A percentile compares a stretch with the other conserved stretches of the same genome.
Evolutionary conservation across 2,113 vertebrate genomes (phyloP).

Genomic region (Dipodomys merriami): DNA sequence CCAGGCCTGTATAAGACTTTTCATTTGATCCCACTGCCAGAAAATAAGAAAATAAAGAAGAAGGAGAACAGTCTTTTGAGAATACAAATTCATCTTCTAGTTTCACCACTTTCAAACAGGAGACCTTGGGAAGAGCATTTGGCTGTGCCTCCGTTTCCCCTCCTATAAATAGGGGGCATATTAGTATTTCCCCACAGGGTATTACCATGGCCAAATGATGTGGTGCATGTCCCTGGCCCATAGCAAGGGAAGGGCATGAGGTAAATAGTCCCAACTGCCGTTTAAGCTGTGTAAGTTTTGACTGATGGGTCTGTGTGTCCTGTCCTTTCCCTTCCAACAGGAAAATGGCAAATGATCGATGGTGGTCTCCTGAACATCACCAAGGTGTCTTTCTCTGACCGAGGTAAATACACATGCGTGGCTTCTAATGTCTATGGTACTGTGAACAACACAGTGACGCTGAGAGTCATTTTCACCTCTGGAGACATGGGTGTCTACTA

Average conservation of each 20-base stretch:
- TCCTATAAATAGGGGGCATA: neutral
- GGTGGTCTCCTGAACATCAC: slow-evolving; percentile 94
- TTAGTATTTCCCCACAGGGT: neutral
- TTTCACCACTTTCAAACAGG: neutral
- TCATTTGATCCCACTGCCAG: neutral
- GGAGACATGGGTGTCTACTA: slow-evolving; percentile 99
- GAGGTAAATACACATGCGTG: slow-evolving; percentile 96
- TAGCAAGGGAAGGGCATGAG: neutral
- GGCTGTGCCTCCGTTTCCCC: neutral
- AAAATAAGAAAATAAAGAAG: neutral
- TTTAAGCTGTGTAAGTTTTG: neutral
- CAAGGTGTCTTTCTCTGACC: slow-evolving; percentile 93
- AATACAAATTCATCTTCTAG: neutral
- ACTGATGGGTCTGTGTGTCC: neutral
- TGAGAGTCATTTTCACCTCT: slow-evolving; percentile 94
- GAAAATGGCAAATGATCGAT: slow-evolving; percentile 93
- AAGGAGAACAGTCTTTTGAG: neutral
- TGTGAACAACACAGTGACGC: slow-evolving; percentile 94
- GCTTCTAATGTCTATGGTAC: slow-evolving; percentile 91
- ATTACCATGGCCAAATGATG: neutral
- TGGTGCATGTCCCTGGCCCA: accelerated
- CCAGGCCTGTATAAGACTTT: neutral
- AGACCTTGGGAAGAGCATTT: neutral
- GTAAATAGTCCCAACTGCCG: neutral
- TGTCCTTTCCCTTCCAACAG: slow-evolving; percentile 81